These are phyloP conservation scores for Tribolium madens DNA, from an alignment of 1,140 invertebrate species.

Conservation along the genomic window DNA sequence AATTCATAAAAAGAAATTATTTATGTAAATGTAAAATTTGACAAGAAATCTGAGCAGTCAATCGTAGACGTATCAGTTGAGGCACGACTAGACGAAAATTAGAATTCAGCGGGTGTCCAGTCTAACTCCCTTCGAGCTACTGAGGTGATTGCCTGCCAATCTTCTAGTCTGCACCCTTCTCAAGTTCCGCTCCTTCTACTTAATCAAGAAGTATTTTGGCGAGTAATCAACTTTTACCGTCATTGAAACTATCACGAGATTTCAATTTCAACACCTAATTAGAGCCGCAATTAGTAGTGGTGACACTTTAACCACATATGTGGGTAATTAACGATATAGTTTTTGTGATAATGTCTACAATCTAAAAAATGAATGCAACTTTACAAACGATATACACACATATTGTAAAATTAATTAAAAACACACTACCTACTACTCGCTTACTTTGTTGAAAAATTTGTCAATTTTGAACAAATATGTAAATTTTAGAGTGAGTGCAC, in stretches of 20 bases:
- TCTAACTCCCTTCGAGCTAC: slow-evolving; percentile 59
- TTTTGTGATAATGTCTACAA: neutral
- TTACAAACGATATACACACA: no score
- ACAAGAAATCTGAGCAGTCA: slow-evolving; percentile 48
- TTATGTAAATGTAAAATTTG: slow-evolving; percentile 43
- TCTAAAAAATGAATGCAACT: no score
- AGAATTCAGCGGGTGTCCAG: slow-evolving; percentile 60
- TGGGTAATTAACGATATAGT: neutral
- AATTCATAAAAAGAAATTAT: slow-evolving; percentile 16
- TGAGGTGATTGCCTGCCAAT: slow-evolving; percentile 62
- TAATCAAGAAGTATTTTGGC: slow-evolving; percentile 50
- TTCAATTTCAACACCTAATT: slow-evolving; percentile 12
- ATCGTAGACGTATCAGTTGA: slow-evolving; percentile 43
- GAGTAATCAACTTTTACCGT: slow-evolving; percentile 47
- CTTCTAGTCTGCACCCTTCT: slow-evolving; percentile 52
- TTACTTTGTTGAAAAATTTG: no score
- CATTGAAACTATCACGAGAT: slow-evolving; percentile 30
- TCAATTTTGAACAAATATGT: no score
- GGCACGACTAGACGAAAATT: slow-evolving; percentile 51
- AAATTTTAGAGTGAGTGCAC: neutral
- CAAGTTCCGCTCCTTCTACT: slow-evolving; percentile 49
- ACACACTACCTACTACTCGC: no score
- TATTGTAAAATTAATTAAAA: no score
- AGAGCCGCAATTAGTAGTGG: slow-evolving; percentile 10
- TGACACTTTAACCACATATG: slow-evolving; percentile 13